Evolutionary conservation across 2,888 invertebrate species (phyloP).

Genomic region (Saturnia japonica): DNA sequence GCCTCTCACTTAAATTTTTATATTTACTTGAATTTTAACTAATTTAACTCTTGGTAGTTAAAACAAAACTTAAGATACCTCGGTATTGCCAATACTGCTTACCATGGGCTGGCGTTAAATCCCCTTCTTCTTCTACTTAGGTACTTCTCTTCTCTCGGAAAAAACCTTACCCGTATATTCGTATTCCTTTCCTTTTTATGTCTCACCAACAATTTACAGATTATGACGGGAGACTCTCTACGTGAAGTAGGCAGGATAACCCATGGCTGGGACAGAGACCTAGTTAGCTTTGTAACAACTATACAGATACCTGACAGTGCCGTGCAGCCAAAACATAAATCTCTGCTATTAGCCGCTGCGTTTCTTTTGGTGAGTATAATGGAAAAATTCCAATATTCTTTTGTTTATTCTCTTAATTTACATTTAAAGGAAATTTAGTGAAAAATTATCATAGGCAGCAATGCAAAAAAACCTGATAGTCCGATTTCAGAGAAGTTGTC

Average conservation of each 20-base stretch:
- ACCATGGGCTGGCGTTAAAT: not conserved
- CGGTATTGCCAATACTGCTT: not conserved
- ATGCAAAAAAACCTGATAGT: no score
- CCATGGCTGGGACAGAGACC: slow-evolving; percentile 86
- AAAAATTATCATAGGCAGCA: not conserved
- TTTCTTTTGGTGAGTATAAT: slow-evolving; percentile 90
- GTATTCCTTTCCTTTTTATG: not conserved
- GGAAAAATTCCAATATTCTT: no score
- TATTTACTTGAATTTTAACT: no score
- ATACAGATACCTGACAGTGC: slow-evolving; percentile 87
- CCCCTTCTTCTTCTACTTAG: not conserved
- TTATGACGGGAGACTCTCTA: slow-evolving; percentile 81
- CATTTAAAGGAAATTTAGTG: no score
- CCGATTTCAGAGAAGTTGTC: no score
- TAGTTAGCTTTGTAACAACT: slow-evolving; percentile 87
- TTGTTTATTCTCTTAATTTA: no score
- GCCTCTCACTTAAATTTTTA: not conserved
- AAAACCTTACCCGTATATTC: not conserved
- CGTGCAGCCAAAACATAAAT: slow-evolving; percentile 89
- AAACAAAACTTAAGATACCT: not conserved
- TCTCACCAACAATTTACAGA: slow-evolving; percentile 55
- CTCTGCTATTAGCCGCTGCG: slow-evolving; percentile 89
- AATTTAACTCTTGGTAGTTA: not conserved
- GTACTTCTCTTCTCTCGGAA: not conserved
- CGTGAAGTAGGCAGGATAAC: slow-evolving; percentile 85